Evolutionary conservation across 2,888 invertebrate species (phyloP).

Genomic region (Cheilosia vulpina): DNA sequence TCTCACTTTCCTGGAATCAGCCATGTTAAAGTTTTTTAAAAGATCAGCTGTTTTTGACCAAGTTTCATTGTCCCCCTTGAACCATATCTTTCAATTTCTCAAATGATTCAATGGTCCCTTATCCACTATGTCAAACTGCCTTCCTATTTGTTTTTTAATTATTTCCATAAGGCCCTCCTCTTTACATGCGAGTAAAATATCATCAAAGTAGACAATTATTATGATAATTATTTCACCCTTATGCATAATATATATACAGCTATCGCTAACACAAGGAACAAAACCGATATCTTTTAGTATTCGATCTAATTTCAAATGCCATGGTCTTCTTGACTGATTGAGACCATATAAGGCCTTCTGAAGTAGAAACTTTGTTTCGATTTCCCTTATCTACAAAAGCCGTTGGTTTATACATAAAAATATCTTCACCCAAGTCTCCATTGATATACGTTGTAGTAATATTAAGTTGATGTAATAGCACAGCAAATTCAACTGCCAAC

Average conservation of each 20-base stretch:
- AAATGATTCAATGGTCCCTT: too few species aligned
- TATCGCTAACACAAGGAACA: background rate
- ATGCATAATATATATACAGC: too few species aligned
- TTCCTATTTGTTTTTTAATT: too few species aligned
- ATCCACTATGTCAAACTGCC: too few species aligned
- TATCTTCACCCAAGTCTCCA: constrained; percentile 9
- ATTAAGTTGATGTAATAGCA: constrained; percentile 35
- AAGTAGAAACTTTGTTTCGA: constrained; percentile 31
- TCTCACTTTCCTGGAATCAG: too few species aligned
- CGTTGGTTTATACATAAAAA: constrained; percentile 4
- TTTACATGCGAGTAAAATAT: constrained; percentile 7
- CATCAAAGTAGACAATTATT: constrained; percentile 13
- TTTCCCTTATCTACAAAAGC: background rate
- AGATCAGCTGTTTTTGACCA: too few species aligned
- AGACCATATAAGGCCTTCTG: constrained; percentile 28
- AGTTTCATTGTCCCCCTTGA: too few species aligned
- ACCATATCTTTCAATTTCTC: too few species aligned
- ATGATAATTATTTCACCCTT: background rate
- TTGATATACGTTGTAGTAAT: constrained; percentile 23
- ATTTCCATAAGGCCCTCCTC: too few species aligned
- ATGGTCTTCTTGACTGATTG: constrained; percentile 23
- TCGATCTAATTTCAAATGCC: background rate
- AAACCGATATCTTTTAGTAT: constrained; percentile 3
- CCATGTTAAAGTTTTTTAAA: too few species aligned
- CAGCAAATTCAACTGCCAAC: constrained; percentile 21